A percentile compares a stretch with the other conserved stretches of the same genome.
Conservation (phyloP, 2,888 invertebrate genomes). For the Conomelus anceps region DNA sequence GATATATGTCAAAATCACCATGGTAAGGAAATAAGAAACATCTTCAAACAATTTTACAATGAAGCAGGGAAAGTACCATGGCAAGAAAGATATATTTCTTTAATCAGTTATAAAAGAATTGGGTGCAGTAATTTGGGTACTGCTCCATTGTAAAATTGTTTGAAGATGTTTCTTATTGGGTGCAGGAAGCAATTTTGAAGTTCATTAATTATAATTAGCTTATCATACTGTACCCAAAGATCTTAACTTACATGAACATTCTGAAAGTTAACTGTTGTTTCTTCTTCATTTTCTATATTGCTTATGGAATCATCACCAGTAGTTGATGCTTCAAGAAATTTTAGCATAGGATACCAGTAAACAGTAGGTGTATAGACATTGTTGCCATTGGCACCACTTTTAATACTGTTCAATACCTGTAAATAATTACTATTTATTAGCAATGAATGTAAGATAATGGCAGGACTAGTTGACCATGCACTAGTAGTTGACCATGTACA, state of each 20-base stretch:
- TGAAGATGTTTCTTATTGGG: background rate
- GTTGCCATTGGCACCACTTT: conserved; percentile 3
- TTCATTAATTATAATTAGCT: background rate
- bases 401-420: conserved; percentile 4
- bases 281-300: conserved; percentile 9
- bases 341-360: conserved; percentile 10
- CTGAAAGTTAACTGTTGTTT: background rate
- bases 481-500: too few relatives aligned
- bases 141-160: background rate
- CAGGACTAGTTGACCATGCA: too few relatives aligned
- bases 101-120: background rate
- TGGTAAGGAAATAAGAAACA: background rate
- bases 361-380: conserved; percentile 2
- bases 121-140: background rate
- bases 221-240: background rate
- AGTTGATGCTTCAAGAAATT: conserved; percentile 13
- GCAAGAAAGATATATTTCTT: conserved; percentile 9
- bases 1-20: background rate
- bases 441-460: too few relatives aligned
- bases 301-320: conserved; percentile 8
- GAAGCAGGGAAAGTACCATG: conserved; percentile 11
- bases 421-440: background rate
- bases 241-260: background rate
- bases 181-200: background rate
- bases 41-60: conserved; percentile 11